Percentiles rank a stretch among this genome's conserved stretches.
Evolutionary conservation across 2,113 vertebrate species (phyloP).

Genomic region (Arizona elegans): DNA sequence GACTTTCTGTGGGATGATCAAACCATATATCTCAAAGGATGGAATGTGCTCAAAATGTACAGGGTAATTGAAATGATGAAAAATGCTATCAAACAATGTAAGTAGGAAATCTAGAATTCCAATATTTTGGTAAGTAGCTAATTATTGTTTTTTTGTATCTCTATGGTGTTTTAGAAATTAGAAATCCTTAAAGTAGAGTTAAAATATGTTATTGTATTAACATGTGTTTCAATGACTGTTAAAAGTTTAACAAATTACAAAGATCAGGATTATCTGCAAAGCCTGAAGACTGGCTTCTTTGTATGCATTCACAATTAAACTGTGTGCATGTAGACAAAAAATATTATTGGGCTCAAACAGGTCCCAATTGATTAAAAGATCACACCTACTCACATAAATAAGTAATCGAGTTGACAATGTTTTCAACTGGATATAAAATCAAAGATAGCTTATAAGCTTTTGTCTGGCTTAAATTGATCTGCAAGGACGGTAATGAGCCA

Average conservation of each 20-base stretch:
- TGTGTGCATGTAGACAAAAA: not conserved
- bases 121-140: not conserved
- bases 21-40: not conserved
- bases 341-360: not conserved
- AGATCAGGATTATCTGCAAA: not conserved
- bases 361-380: not conserved
- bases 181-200: not conserved
- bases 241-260: not conserved
- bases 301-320: not conserved
- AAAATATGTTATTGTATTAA: not conserved
- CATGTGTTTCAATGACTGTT: not conserved
- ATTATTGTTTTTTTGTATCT: not conserved
- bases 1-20: not conserved
- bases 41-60: not conserved
- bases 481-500: not conserved
- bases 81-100: not conserved
- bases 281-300: not conserved
- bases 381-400: not conserved
- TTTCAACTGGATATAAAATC: not conserved
- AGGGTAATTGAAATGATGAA: not conserved
- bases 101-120: not conserved
- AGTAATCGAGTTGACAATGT: not conserved
- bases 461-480: not conserved
- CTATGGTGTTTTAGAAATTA: not conserved
- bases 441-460: not conserved